Evolutionary conservation across 2,888 invertebrate genomes (phyloP).

Genomic region (Oligia strigilis): DNA sequence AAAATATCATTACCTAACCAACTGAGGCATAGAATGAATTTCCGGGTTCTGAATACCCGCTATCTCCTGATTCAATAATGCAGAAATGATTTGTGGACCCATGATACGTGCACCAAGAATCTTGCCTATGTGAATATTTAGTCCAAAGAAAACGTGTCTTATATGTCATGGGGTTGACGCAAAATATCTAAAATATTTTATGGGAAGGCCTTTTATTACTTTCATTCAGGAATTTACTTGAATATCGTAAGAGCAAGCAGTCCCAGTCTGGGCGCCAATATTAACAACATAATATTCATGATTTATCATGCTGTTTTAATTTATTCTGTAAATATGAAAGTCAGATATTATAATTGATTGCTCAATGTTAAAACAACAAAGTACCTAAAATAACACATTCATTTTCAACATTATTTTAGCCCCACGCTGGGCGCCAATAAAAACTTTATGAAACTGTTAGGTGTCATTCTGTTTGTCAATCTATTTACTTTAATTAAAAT

Average conservation of each 20-base stretch:
- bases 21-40: slow-evolving; percentile 66
- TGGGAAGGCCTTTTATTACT: slow-evolving; percentile 40
- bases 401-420: slow-evolving; percentile 37
- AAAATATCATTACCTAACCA: slow-evolving; percentile 68
- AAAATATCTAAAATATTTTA: slow-evolving; percentile 49
- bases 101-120: slow-evolving; percentile 58
- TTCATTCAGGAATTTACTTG: slow-evolving; percentile 24
- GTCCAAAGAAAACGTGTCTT: slow-evolving; percentile 44
- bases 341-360: slow-evolving; percentile 17
- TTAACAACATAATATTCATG: slow-evolving; percentile 15
- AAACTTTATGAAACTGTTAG: slow-evolving; percentile 25
- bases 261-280: slow-evolving; percentile 54
- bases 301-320: slow-evolving; percentile 26
- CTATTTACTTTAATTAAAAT: slow-evolving; percentile 57
- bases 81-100: slow-evolving; percentile 73
- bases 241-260: slow-evolving; percentile 13
- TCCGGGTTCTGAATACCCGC: slow-evolving; percentile 67
- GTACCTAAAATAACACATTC: slow-evolving; percentile 31
- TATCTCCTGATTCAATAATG: slow-evolving; percentile 77
- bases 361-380: slow-evolving; percentile 23
- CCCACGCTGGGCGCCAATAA: slow-evolving; percentile 46
- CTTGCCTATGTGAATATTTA: slow-evolving; percentile 57
- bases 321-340: slow-evolving; percentile 28
- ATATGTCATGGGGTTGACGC: slow-evolving; percentile 22
- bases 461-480: slow-evolving; percentile 21